Percentiles rank a stretch among this genome's conserved stretches.
These are phyloP conservation scores for Odontamblyopus rebecca DNA, from an alignment of 2,797 vertebrate species.

Conservation along the genomic window DNA sequence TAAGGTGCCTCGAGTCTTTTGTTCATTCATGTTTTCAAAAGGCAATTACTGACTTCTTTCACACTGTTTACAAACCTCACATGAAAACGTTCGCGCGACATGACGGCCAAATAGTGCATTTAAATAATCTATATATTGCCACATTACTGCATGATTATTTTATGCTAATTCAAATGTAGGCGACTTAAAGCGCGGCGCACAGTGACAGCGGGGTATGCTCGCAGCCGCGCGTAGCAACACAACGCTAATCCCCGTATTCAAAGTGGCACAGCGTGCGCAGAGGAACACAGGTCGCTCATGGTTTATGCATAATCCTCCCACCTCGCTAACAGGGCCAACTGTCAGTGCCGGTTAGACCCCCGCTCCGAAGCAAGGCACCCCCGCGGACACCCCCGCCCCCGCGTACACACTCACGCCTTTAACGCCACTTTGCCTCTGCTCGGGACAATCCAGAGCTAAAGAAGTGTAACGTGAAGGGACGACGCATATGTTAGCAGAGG, in stretches of 20 bases:
- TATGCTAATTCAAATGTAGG: slow-evolving; percentile 13
- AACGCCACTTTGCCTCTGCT: slow-evolving; percentile 41
- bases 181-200: slow-evolving; percentile 7
- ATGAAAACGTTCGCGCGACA: background rate
- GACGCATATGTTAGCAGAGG: slow-evolving; percentile 18
- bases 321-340: slow-evolving; percentile 55
- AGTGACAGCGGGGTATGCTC: slow-evolving; percentile 10
- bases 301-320: slow-evolving; percentile 62
- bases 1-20: background rate
- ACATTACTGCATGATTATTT: slow-evolving; percentile 1
- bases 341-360: slow-evolving; percentile 63
- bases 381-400: slow-evolving; percentile 25
- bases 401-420: slow-evolving; percentile 55
- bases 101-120: background rate
- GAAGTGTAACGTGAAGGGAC: slow-evolving; percentile 34
- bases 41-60: slow-evolving; percentile 8
- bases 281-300: slow-evolving; percentile 60
- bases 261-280: slow-evolving; percentile 43
- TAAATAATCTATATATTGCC: slow-evolving; percentile 3
- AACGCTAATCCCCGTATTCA: slow-evolving; percentile 32
- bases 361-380: slow-evolving; percentile 41
- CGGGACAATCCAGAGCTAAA: slow-evolving; percentile 23
- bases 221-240: slow-evolving; percentile 19
- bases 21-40: background rate
- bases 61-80: background rate